Base-by-base conservation (phyloP, 2,888 invertebrate genomes). In the Leucozona laternaria region DNA sequence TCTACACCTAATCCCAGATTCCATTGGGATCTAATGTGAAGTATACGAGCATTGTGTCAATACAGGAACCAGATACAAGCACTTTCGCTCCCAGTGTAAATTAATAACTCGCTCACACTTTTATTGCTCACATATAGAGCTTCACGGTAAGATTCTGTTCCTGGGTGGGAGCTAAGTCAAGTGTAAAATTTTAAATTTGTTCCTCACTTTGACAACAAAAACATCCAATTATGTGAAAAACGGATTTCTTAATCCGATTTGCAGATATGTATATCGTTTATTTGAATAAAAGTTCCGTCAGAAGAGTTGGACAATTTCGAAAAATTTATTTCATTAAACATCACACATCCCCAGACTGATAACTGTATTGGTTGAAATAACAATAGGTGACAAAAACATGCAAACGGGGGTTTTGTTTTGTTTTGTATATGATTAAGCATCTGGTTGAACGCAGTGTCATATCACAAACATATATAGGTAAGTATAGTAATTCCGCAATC, bases 141-240 rank as follows among this genome's bases (percentile, higher is more conserved):
- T 70, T 64, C 17, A 28, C 22, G 2, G 25, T 10, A 62, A 28
- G 34, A 20, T 34, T 31, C 43, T 53, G 6, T 31, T 20, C 17
- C 31, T 34, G 11, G 31, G 34, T 34, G 72, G 37, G 15, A 89
- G 91, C 88, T 90, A 92, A 92, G 92, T 92, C 92, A 91, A 92
- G 92, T 92, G 92, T 91, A 90, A 92, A 92, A 92, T 92, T 92
- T 92, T 92, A 92, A 92, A 92, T 92, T 92, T 92, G 91, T 90
- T 91, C 91, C 90, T 91, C 92, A 92, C 91, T 92, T 92, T 89
- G 89, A 89, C 90, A 91, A 90, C 90, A 90, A 89, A 90, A 89
- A 89, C 90, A 90, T 90, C 92, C 91, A 92, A 92, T 92, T 92
- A 92, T 91, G 91, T 90, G 91, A 91, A 91, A 91, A 90, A 91